Base-by-base conservation (phyloP, 2,888 invertebrate species). In the Nemurella pictetii region DNA sequence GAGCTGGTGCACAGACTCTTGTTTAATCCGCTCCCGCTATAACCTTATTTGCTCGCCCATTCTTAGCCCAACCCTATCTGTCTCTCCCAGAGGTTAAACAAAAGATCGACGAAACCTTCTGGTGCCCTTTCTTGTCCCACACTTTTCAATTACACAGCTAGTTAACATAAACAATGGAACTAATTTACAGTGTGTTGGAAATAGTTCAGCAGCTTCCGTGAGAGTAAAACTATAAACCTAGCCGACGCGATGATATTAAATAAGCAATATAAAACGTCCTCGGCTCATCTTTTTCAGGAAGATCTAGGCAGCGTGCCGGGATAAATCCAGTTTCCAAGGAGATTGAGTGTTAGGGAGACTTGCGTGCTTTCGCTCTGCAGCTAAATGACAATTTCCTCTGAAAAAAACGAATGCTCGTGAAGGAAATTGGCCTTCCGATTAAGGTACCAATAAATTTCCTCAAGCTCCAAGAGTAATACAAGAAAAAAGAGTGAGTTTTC, bases 11-110 rank as follows among this genome's bases (percentile, higher is more conserved):
- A 1, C 1, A 55, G 75, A 26, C 15, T n/a, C 74, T 75, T 26
- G 75, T 75, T 75, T 75, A 75, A 75, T 75, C 75, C 75, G 26
- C 75, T 75, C 28, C 75, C 12, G 20, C 5, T 78, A 29, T 78
- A 78, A 78, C 78, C 78, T 81, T 81, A 81, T 81, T 81, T 81
- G 80, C 80, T 81, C 80, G 3, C 80, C 30, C 80, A 30, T 35
- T 35, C 80, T 35, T 75, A 75, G 26, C 75, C 75, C 75, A 75
- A 75, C 15, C 75, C 75, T 75, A 75, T 75, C 75, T 75, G 26
- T 75, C 75, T 75, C 75, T 75, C 26, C 15, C 75, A 75, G 75
- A 75, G 75, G 28, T 27, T 75, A 75, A 25, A 75, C 75, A 75
- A 75, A 75, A 75, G 75, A 75, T 75, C 75, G 75, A 9, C 75